Evolutionary conservation across 2,888 invertebrate species (phyloP), one percentile per base, ranked within the genome.

Genomic region (Drosophila subsilvestris): DNA sequence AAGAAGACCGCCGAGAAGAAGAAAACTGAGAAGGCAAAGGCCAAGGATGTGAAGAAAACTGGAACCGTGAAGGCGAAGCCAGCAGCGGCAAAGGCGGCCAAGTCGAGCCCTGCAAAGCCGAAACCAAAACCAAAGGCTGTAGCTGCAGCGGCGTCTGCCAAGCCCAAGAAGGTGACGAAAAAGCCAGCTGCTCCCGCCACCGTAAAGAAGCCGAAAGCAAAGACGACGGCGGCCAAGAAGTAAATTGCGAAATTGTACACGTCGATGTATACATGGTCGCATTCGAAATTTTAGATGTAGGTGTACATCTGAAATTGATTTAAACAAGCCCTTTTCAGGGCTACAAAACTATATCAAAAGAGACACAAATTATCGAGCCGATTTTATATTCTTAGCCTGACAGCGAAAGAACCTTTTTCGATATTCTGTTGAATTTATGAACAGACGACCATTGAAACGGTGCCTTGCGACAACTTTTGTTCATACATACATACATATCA

Each of bases 1-100:
- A 78, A 78, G 29, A 76, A 76, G 53, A 67, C 56, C 10, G 66
- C 53, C n/a, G 77, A 76, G 29, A 76, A 76, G 20, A 68, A 76
- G 66, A 74, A 69, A 22, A 61, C 63, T 4, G 63, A 74, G 6
- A 72, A 77, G 47, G 66, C 73, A 37, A 76, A 72, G 37, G 71
- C 67, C 25, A 79, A 76, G 56, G 74, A 76, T 62, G 73, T 58
- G 2, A 71, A 77, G 54, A 76, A 79, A 59, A 54, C 51, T 8
- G 76, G 73, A n/a, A 67, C 53, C 12, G 57, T 75, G 4, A 79
- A 77, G 50, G 63, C 75, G 10, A 77, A 78, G 12, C 45, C 75
- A n/a, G 58, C 60, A 14, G 59, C 59, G 45, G 50, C 62, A 49
- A 75, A 75, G 44, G 65, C n/a, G n/a, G n/a, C 61, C 18, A 75